Conservation (phyloP, 2,888 invertebrate genomes). For the Caenorhabditis sinica region DNA sequence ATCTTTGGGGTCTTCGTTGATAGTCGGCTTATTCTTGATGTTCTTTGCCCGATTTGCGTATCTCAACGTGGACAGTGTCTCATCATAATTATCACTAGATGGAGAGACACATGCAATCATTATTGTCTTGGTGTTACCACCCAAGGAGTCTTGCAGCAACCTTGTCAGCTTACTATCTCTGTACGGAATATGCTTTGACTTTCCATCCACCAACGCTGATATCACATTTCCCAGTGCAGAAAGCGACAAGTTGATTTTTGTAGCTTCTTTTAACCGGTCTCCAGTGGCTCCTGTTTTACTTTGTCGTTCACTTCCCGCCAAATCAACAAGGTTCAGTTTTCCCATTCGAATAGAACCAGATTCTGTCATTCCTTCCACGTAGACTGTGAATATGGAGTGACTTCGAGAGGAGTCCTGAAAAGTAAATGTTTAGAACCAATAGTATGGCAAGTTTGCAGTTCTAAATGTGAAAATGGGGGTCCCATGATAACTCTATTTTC, state of each 20-base stretch:
- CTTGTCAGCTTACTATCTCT: conserved; percentile 97
- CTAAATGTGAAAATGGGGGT: too few species aligned
- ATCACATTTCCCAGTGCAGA: conserved; percentile 98
- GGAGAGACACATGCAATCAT: conserved; percentile 99
- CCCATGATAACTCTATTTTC: too few species aligned
- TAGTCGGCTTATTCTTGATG: conserved; percentile 98
- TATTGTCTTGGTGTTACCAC: conserved; percentile 98
- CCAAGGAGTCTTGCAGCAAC: conserved; percentile 95
- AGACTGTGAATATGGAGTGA: conserved; percentile 92
- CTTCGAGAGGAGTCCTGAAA: conserved; percentile 87
- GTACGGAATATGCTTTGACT: conserved; percentile 97
- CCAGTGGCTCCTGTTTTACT: conserved; percentile 91
- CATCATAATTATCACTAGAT: conserved; percentile 97
- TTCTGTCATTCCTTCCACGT: conserved; percentile 89
- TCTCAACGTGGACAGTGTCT: conserved; percentile 88
- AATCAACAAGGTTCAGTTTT: conserved; percentile 92
- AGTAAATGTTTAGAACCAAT: neutral
- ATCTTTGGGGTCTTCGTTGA: conserved; percentile 97
- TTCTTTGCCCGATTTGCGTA: conserved; percentile 98
- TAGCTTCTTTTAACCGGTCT: conserved; percentile 89
- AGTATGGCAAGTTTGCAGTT: too few species aligned
- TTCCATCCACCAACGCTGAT: conserved; percentile 97
- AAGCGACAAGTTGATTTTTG: conserved; percentile 97
- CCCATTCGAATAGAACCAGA: conserved; percentile 87
- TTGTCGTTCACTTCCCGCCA: conserved; percentile 93